These are phyloP conservation scores for Cyclura pinguis DNA, from an alignment of 2,797 vertebrate species.

Conservation along the genomic window DNA sequence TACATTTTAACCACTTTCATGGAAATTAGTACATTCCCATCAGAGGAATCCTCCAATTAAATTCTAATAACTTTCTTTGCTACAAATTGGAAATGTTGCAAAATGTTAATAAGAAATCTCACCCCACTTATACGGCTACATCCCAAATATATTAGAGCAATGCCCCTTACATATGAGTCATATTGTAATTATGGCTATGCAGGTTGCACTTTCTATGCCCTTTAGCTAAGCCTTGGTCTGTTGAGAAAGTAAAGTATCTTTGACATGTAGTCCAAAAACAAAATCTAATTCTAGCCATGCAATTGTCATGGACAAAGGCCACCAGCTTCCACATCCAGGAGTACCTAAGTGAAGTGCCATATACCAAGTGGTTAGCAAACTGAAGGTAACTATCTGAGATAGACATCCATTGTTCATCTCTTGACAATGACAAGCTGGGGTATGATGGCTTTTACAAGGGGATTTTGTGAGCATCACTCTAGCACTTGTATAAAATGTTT, in stretches of 20 bases:
- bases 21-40: constrained; percentile 39
- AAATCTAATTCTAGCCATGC: background rate
- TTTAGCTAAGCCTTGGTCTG: background rate
- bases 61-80: background rate
- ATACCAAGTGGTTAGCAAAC: background rate
- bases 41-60: constrained; percentile 32
- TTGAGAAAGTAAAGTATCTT: background rate
- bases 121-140: background rate
- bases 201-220: background rate
- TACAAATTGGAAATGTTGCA: constrained; percentile 9
- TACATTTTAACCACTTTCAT: constrained; percentile 22
- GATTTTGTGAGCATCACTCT: background rate
- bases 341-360: background rate
- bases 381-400: background rate
- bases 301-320: background rate
- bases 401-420: background rate
- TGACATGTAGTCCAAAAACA: background rate
- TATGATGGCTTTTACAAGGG: background rate
- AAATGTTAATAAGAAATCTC: constrained; percentile 18
- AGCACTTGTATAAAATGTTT: background rate
- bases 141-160: constrained; percentile 12
- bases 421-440: background rate
- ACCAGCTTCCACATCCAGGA: background rate
- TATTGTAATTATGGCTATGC: background rate
- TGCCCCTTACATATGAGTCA: background rate